Conservation (phyloP, 2,113 vertebrate species). For the Centrocercus urophasianus region DNA sequence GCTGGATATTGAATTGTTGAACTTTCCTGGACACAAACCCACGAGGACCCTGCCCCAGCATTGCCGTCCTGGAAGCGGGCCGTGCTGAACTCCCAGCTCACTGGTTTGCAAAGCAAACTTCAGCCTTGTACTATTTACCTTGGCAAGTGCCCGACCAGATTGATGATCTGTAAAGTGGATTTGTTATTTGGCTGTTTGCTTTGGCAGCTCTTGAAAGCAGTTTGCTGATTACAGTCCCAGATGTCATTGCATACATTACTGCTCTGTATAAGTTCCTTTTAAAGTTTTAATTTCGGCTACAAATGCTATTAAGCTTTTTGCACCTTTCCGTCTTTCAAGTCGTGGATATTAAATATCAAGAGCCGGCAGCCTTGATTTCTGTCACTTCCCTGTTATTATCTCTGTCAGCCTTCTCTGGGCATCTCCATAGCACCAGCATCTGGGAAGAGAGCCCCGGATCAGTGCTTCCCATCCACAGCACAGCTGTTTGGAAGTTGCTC, state of each 20-base stretch:
- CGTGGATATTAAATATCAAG: constrained; percentile 66
- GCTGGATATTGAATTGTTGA: neutral
- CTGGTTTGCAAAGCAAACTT: constrained; percentile 91
- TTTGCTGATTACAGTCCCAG: constrained; percentile 97
- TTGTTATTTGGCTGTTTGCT: constrained; percentile 99
- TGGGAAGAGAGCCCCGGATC: neutral
- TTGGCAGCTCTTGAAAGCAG: constrained; percentile 98
- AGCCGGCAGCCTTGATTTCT: constrained; percentile 53
- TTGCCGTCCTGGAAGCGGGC: constrained; percentile 76
- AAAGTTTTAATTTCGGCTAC: constrained; percentile 84
- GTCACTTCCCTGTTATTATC: constrained; percentile 6
- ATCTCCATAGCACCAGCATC: neutral
- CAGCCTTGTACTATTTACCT: constrained; percentile 91
- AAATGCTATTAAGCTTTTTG: constrained; percentile 84
- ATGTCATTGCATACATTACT: constrained; percentile 93
- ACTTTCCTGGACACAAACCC: neutral
- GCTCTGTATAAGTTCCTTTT: constrained; percentile 82
- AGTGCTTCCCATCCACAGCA: neutral
- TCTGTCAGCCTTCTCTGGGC: neutral
- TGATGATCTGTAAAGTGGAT: constrained; percentile 99
- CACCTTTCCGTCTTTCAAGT: constrained; percentile 75
- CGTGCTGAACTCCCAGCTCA: constrained; percentile 80
- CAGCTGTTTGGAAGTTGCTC: neutral
- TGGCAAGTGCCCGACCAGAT: constrained; percentile 92
- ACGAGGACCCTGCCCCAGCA: constrained; percentile 55